These are phyloP conservation scores for Sinosuthora webbiana DNA, from an alignment of 2,113 vertebrate genomes.

Conservation along the genomic window DNA sequence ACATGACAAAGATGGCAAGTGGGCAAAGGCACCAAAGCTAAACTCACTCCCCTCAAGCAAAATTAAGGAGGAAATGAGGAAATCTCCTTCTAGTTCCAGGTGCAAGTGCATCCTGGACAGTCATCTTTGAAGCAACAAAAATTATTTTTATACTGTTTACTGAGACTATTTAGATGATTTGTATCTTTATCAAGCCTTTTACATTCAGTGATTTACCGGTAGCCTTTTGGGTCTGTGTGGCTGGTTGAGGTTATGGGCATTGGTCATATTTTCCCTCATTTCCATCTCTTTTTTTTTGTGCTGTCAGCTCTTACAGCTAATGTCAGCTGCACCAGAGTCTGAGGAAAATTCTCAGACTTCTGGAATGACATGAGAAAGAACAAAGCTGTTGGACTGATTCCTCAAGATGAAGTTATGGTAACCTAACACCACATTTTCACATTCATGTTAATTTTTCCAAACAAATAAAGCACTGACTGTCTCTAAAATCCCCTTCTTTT, in stretches of 20 bases:
- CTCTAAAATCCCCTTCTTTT: not conserved
- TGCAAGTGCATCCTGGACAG: not conserved
- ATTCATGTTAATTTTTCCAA: not conserved
- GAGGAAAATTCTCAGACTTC: not conserved
- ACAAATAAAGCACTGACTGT: not conserved
- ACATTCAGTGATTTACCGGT: not conserved
- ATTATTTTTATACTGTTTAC: rapidly evolving
- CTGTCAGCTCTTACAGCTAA: not conserved
- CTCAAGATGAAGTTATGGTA: rapidly evolving
- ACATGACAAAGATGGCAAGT: rapidly evolving
- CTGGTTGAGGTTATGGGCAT: rapidly evolving
- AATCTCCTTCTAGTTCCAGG: not conserved
- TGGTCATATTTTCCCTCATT: not conserved
- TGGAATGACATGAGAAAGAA: not conserved
- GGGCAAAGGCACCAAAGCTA: not conserved
- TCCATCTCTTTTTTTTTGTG: not conserved
- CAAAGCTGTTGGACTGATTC: not conserved
- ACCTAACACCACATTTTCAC: rapidly evolving
- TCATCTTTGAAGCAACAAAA: not conserved
- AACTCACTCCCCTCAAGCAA: rapidly evolving
- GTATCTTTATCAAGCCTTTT: not conserved
- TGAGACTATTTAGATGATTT: not conserved
- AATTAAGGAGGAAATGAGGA: not conserved
- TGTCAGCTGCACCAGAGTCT: not conserved
- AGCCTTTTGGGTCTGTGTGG: rapidly evolving